Evolutionary conservation across 2,888 invertebrate genomes (phyloP), one percentile per base, ranked within the genome.

Genomic region (Lymantria dispar): DNA sequence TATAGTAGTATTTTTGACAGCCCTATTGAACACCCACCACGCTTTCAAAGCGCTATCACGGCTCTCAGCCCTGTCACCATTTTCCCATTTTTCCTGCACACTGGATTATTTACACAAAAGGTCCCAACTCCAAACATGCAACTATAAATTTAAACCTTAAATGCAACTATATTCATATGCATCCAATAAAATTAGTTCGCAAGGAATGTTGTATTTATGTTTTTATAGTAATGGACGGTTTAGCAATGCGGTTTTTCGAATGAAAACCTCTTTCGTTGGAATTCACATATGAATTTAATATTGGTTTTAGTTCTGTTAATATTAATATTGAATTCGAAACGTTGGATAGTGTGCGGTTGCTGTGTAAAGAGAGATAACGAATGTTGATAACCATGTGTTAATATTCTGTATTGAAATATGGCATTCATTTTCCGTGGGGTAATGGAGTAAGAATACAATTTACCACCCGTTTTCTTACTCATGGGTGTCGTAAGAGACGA

Each of bases 171-270:
- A 22, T 38, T 10, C 7, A 7, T 8, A 29, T n/a, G 43, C 51
- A 15, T 53, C 22, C 39, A 45, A 55, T 46, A 43, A 15, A 56
- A 36, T 31, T 54, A 37, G 14, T 54, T 31, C 31, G 37, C 11
- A 12, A 29, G 5, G 38, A 9, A 37, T 9, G 36, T 9, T 13
- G 40, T 30, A 68, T 50, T 72, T 80, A 58, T 39, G 61, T 43
- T 70, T 48, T 70, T 78, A 62, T 54, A 45, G 42, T 54, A 38
- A 45, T n/a, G 7, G 39, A 33, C 37, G 70, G 79, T 76, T 85
- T 82, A 84, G 78, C 81, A 78, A 77, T 90, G 90, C 77, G 90
- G 90, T 90, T 90, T 88, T 88, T 86, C 79, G 79, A 85, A 84
- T 80, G 76, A 79, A 85, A 83, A 80, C 78, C 83, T 76, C 77